These are phyloP conservation scores for Corythoichthys intestinalis DNA, from an alignment of 2,113 vertebrate genomes.

Conservation along the genomic window DNA sequence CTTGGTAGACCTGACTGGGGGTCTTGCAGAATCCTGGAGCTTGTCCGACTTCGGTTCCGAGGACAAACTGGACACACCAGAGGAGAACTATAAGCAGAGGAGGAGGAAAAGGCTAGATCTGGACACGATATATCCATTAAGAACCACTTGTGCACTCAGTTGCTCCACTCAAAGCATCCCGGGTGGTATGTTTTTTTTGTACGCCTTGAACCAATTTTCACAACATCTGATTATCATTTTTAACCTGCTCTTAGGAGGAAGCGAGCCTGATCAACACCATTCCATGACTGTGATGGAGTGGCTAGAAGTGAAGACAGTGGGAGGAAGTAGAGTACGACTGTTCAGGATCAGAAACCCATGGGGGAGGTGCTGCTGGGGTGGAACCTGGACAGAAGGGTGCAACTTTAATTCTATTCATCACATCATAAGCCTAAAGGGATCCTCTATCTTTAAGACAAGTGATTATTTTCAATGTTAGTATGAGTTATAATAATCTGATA, in stretches of 20 bases:
- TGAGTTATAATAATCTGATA: too few relatives aligned
- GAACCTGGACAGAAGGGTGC: conserved; percentile 84
- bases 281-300: conserved; percentile 84
- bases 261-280: conserved; percentile 82
- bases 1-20: conserved; percentile 88
- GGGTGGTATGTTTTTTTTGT: conserved; percentile 68
- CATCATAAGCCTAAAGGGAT: not conserved
- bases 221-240: not conserved
- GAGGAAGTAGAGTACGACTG: conserved; percentile 70
- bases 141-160: conserved; percentile 81
- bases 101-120: conserved; percentile 65
- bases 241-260: conserved; percentile 56
- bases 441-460: too few relatives aligned
- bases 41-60: conserved; percentile 52
- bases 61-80: conserved; percentile 38
- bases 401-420: conserved; percentile 56
- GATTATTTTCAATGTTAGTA: too few relatives aligned
- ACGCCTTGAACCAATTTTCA: not conserved
- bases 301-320: conserved; percentile 62
- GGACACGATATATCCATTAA: conserved; percentile 74
- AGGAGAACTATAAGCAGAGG: conserved; percentile 51
- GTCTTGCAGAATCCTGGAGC: conserved; percentile 85
- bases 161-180: conserved; percentile 82
- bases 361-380: conserved; percentile 87
- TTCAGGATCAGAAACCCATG: conserved; percentile 89